A percentile compares a stretch with the other conserved stretches of the same genome.
These are phyloP conservation scores for Acanthosepion esculentum DNA, from an alignment of 2,888 invertebrate genomes.

Conservation along the genomic window DNA sequence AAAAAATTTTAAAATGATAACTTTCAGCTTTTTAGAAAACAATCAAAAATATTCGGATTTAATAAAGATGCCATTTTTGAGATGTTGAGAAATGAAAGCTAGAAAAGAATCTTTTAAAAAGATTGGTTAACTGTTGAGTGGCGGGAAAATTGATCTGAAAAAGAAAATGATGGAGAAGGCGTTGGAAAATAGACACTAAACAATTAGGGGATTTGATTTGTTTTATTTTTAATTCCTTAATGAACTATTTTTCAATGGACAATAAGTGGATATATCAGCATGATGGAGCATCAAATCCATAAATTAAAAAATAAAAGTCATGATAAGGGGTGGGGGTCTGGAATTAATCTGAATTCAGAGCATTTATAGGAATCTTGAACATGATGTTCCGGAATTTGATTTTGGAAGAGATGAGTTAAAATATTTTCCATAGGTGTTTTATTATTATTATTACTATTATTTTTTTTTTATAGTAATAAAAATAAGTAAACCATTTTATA, in stretches of 20 bases:
- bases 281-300: not conserved
- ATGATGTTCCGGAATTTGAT: not conserved
- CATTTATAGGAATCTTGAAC: not conserved
- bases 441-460: no score
- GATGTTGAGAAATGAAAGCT: no score
- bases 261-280: not conserved
- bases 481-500: no score
- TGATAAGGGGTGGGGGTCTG: no score
- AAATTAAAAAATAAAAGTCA: not conserved
- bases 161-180: no score
- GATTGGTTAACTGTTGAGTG: not conserved
- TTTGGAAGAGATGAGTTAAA: not conserved
- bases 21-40: not conserved
- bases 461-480: no score
- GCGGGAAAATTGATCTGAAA: not conserved
- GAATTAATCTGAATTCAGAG: not conserved
- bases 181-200: not conserved
- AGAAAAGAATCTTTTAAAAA: not conserved
- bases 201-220: not conserved
- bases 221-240: not conserved
- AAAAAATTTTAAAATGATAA: not conserved
- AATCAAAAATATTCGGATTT: not conserved
- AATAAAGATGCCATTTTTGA: not conserved
- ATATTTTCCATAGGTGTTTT: no score
- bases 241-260: not conserved